Base-by-base conservation (phyloP, 2,797 vertebrate species). In the Galagoides demidoff region DNA sequence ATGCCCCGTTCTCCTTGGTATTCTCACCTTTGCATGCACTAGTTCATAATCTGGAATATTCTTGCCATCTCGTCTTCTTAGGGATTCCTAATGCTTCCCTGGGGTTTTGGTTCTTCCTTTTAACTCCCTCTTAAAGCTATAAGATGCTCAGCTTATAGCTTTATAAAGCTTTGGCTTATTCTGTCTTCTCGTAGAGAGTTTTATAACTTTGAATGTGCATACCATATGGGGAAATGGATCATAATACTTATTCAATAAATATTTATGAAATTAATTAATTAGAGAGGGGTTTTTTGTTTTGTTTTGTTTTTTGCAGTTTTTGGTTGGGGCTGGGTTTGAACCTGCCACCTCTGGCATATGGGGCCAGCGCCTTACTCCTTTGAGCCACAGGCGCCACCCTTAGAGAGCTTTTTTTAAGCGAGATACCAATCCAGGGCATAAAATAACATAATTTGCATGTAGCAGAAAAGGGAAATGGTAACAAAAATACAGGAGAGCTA, bases 261-360 rank as follows among this genome's bases (percentile, higher is more conserved):
- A 71, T 49, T 86, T 93, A 17, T 86, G 34, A 96, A 16, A 49
- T 49, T 49, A 82, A 91, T 84, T 71, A 83, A 89, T 52, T 78
- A 73, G 20, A 31, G 20, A 85, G 1, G 7, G 39, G 39, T 7
- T 43, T 43, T 39, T 6, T 39, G 5, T 39, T 39, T 43, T 43
- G 7, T 43, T 43, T 43, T 39, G 3, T 39, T 43, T 43, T 43
- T 43, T 7, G 39, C 39, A 43, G 39, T 43, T 43, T 43, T 43
- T 43, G 39, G 39, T 7, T 43, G 39, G 39, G 39, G 39, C 39
- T 43, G 39, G 39, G 39, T 43, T 43, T 7, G 1, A 43, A 43
- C 39, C 39, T 43, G 39, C 39, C 39, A 43, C 39, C 39, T 43
- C 7, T 43, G 6, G 6, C 39, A 43, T 43, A 43, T 43, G 39